A percentile compares a stretch with the other conserved stretches of the same genome.
phyloP scores from a whole-genome alignment of 2,888 invertebrate species.

The Pseudococcus viburni region DNA sequence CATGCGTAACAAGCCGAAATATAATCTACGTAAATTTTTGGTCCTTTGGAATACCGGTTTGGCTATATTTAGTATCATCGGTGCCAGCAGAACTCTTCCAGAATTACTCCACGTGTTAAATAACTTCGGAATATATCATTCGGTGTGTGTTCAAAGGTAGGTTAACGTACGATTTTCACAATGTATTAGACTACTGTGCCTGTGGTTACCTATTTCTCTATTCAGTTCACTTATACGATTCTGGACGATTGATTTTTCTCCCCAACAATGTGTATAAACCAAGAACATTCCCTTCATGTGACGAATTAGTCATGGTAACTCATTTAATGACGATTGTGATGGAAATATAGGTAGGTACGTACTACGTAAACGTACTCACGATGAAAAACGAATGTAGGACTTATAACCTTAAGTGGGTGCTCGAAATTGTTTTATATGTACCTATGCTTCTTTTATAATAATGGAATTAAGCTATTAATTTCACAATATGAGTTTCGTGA shows the following conservation, averaged over 20 bases:
- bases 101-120: constrained; percentile 91
- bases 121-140: constrained; percentile 94
- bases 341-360: not conserved
- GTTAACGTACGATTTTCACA: constrained; percentile 34
- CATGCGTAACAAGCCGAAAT: constrained; percentile 93
- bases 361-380: not conserved
- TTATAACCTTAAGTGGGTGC: not conserved
- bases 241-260: not conserved
- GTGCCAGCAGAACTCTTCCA: constrained; percentile 91
- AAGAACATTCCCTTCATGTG: not conserved
- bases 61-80: constrained; percentile 95
- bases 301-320: constrained; percentile 6
- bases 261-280: not conserved
- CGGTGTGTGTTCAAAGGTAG: constrained; percentile 93
- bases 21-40: constrained; percentile 88
- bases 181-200: not conserved
- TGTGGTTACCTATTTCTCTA: not conserved
- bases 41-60: constrained; percentile 93
- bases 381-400: not conserved
- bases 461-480: not conserved
- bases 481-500: not conserved
- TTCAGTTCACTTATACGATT: not conserved
- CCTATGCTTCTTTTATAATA: not conserved
- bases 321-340: constrained; percentile 7
- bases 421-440: not conserved